A percentile compares a stretch with the other conserved stretches of the same genome.
These are phyloP conservation scores for Willisornis vidua DNA, from an alignment of 2,113 vertebrate genomes.

Conservation along the genomic window DNA sequence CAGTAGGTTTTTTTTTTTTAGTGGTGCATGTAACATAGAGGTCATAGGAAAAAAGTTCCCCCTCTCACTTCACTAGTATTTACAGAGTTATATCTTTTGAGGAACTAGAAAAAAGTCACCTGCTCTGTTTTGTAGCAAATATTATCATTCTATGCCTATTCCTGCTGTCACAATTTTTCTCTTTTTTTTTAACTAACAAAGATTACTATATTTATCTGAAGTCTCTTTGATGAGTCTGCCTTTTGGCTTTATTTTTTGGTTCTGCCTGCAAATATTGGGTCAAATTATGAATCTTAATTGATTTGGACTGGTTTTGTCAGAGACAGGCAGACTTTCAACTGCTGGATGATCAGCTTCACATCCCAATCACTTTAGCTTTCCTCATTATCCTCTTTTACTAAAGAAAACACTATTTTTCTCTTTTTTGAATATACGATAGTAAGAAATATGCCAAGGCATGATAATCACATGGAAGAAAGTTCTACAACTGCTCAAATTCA, in stretches of 20 bases:
- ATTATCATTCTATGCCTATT: background rate
- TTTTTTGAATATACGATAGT: background rate
- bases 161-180: background rate
- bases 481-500: background rate
- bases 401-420: background rate
- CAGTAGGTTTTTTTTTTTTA: background rate
- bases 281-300: background rate
- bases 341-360: background rate
- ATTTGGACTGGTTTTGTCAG: background rate
- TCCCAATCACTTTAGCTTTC: background rate
- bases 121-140: background rate
- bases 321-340: background rate
- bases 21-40: accelerated
- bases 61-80: background rate
- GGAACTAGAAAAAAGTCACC: background rate
- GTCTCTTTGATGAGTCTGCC: background rate
- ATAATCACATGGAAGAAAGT: background rate
- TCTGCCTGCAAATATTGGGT: background rate
- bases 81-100: background rate
- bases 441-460: background rate
- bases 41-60: background rate
- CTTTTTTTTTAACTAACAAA: background rate
- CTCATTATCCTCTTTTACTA: background rate
- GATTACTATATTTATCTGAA: background rate
- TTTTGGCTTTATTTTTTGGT: background rate